phyloP scores from a whole-genome alignment of 2,888 invertebrate species.

The Chaetogeoica ovagalla region DNA sequence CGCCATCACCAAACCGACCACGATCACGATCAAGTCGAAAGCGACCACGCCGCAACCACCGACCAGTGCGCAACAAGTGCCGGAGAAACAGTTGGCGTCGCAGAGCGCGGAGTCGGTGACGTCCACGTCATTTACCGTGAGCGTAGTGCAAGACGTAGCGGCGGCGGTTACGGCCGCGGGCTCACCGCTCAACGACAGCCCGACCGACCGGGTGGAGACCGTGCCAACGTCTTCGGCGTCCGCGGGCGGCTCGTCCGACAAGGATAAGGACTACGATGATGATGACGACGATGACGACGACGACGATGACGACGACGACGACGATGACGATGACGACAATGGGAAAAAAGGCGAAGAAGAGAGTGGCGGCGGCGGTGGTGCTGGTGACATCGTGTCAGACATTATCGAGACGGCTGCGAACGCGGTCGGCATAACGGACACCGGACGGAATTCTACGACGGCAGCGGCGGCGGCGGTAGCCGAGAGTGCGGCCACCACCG shows the following conservation, averaged over 20 bases:
- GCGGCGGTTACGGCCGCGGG: conserved; percentile 16
- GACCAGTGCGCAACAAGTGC: conserved; percentile 3
- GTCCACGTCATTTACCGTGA: conserved; percentile 56
- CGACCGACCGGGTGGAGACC: conserved; percentile 43
- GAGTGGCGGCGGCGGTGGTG: too few relatives aligned
- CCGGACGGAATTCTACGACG: conserved; percentile 16
- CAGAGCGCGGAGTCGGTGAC: conserved; percentile 55
- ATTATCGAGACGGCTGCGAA: conserved; percentile 54
- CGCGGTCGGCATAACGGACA: conserved; percentile 37
- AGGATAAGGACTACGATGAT: conserved; percentile 39
- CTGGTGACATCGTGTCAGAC: conserved; percentile 53
- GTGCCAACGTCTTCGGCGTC: conserved; percentile 49
- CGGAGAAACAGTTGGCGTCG: conserved; percentile 34
- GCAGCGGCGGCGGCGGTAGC: neutral
- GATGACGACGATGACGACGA: conserved; percentile 40
- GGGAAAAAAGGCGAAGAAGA: too few relatives aligned
- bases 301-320: conserved; percentile 54
- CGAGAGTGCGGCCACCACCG: neutral
- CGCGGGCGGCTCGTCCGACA: conserved; percentile 53
- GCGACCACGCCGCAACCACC: conserved; percentile 25
- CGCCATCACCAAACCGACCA: neutral
- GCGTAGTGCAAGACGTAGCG: conserved; percentile 54
- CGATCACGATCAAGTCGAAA: conserved; percentile 42
- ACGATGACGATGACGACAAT: too few relatives aligned
- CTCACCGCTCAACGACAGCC: conserved; percentile 19